A percentile compares a stretch with the other conserved stretches of the same genome.
These are phyloP conservation scores for Sternotherus odoratus DNA, from an alignment of 2,797 vertebrate species.

Conservation along the genomic window DNA sequence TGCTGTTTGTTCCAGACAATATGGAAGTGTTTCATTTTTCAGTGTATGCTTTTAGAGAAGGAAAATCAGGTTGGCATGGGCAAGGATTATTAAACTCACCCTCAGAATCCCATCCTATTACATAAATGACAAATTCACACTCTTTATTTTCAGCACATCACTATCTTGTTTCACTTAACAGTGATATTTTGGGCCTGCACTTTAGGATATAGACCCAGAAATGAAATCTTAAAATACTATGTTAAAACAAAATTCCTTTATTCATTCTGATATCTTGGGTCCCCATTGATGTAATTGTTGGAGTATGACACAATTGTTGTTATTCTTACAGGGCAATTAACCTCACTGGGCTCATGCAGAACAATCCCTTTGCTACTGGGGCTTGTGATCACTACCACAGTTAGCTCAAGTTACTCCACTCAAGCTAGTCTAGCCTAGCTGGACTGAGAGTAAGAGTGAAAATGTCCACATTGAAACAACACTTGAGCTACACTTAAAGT, in stretches of 20 bases:
- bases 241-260: background rate
- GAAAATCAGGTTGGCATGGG: background rate
- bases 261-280: background rate
- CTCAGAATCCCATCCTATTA: background rate
- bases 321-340: background rate
- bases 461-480: background rate
- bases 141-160: background rate
- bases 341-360: background rate
- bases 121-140: background rate
- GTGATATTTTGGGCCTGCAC: background rate
- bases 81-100: background rate
- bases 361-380: background rate
- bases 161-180: background rate
- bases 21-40: conserved; percentile 39
- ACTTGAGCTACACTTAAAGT: background rate
- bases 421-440: background rate
- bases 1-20: background rate
- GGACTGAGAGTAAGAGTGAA: background rate
- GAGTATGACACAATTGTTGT: background rate
- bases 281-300: background rate
- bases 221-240: background rate
- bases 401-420: background rate
- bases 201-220: background rate
- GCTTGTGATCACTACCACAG: background rate
- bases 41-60: conserved; percentile 6